Evolutionary conservation across 2,113 vertebrate genomes (phyloP), one percentile per base, ranked within the genome.

Genomic region (Morone chrysops): DNA sequence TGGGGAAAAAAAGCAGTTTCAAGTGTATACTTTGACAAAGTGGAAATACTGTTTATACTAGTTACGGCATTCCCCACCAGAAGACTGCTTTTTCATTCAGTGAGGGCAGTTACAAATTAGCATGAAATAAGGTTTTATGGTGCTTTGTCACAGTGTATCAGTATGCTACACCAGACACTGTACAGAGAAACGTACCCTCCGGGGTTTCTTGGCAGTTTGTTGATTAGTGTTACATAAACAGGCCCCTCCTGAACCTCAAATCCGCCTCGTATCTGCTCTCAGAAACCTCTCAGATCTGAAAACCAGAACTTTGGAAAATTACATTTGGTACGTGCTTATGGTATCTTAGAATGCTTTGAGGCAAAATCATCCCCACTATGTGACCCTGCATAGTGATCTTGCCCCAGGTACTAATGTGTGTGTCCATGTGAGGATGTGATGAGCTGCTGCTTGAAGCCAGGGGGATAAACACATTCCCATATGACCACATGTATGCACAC

Each of bases 131-230:
- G 25, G 11, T 3, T n/a, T 25, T 17, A 18, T 59, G 13, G 47
- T 73, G 40, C 53, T 86, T 71, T 84, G 72, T 82, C 56, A 62
- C 45, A 25, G 5, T 59, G 25, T 41, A 83, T 92, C 78, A 83
- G 77, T 84, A 65, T 89, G 67, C 80, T 31, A 10, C 80, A 66
- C 62, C 69, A 82, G 56, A 62, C 59, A 81, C 0, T 60, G 22
- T n/a, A 36, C 22, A 83, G 20, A 74, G 51, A 84, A 75, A 71
- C 6, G 8, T 36, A 51, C 22, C 70, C 75, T 51, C n/a, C 10
- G 70, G 77, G 57, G 12, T 63, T 83, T 82, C 61, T 80, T 87
- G 84, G 85, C 82, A 82, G 60, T 87, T 77, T 77, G 68, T 80
- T 74, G 20, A 75, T 82, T 61, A 63, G 61, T 47, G 54, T 85